Base-by-base conservation (phyloP, 2,888 invertebrate genomes). In the Cataglyphis albicans region DNA sequence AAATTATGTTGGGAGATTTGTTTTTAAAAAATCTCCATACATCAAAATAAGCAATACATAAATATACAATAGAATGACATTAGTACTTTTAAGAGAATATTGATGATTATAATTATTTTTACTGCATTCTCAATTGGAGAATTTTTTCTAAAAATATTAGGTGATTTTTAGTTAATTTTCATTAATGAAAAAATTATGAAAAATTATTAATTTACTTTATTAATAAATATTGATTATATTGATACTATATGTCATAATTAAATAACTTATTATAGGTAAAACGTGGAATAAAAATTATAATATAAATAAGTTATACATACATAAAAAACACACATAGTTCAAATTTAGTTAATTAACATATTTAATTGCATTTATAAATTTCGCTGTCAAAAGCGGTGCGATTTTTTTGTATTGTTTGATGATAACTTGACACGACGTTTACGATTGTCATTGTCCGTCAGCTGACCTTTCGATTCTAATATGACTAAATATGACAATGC, bases 381-480 rank as follows among this genome's bases (percentile, higher is more conserved):
- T 70, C 25, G 9, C 12, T 18, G 44, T 35, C 12, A 21, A 70
- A n/a, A 55, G 12, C 21, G 7, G 12, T 18, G 4, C 18, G 59
- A 68, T 55, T 41, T 6, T 29, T 68, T 72, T 72, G 25, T 41
- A 10, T 59, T 61, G 59, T 59, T 57, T 80, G 52, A 7, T 21
- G 68, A 83, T 70, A 81, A 76, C 63, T 67, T 64, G 83, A 80
- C 73, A 68, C 70, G 57, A 68, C 70, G 57, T 85, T 38, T 52
- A 52, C 65, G 12, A 63, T 78, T 48, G 61, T 72, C 65, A 35
- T 57, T 55, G 80, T 38, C 64, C 72, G 88, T 89, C 90, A 88
- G 88, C 89, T 91, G 89, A 91, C 87, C 89, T 89, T 91, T 88
- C 68, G 48, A 83, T 72, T 55, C 81, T 64, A 82, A 72, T 87